Percentiles rank a stretch among this genome's conserved stretches.
Conservation (phyloP, 23 tunicate genomes). For the Phallusia fumigata region DNA sequence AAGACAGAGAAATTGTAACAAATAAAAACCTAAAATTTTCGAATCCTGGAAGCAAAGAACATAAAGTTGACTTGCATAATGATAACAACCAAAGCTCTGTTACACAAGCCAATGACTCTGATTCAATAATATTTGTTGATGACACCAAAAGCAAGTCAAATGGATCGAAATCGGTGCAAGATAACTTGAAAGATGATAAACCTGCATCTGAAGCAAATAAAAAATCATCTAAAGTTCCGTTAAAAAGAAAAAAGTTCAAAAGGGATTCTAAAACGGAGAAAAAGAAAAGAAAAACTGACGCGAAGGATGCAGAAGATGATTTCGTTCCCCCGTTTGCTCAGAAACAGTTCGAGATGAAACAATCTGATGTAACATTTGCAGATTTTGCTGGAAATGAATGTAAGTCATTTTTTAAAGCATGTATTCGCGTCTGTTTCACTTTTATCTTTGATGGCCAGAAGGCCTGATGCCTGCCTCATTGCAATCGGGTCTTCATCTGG, state of each 20-base stretch:
- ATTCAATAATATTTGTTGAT: not conserved
- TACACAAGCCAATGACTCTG: too few species aligned
- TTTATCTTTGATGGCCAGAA: too few species aligned
- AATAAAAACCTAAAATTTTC: not conserved
- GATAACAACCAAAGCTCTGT: not conserved
- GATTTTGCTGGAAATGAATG: conserved; percentile 79
- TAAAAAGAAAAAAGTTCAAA: conserved; percentile 5
- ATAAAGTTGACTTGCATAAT: not conserved
- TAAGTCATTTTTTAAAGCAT: not conserved
- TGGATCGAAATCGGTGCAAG: not conserved
- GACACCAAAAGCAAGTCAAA: not conserved
- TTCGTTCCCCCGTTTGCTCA: not conserved
- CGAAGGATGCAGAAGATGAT: conserved; percentile 17
- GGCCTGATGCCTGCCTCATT: too few species aligned
- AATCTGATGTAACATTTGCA: conserved; percentile 43
- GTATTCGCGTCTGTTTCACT: not conserved
- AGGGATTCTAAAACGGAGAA: not conserved
- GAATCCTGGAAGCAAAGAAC: not conserved
- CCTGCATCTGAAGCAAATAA: not conserved
- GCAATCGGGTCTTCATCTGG: too few species aligned
- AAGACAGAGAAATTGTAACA: not conserved
- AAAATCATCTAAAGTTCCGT: not conserved
- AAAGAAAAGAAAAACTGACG: not conserved
- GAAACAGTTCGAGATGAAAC: conserved; percentile 25
- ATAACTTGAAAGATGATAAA: not conserved